Percentiles rank a stretch among this genome's conserved stretches.
These are phyloP conservation scores for Pentamera pediparva DNA, from an alignment of 53 echinoderm and acorn worm species.

Conservation along the genomic window DNA sequence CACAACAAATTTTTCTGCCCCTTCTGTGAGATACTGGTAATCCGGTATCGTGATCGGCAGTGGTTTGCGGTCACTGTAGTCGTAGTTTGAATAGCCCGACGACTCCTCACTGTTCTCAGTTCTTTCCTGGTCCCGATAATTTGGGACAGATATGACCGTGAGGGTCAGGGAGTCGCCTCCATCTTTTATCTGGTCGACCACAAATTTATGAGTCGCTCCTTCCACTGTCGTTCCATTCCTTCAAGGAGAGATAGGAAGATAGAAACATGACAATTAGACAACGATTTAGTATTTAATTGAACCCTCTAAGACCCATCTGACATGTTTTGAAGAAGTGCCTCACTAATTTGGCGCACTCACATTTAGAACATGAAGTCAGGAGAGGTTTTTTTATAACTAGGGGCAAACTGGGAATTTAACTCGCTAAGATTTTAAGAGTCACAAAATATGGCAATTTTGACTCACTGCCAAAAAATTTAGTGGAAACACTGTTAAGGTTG, in stretches of 20 bases:
- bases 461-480: no score
- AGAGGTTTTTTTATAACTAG: no score
- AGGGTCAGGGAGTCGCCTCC: slow-evolving; percentile 84
- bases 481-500: no score
- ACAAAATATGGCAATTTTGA: no score
- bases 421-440: no score
- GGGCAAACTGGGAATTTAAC: no score
- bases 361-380: no score
- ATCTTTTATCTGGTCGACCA: slow-evolving; percentile 94
- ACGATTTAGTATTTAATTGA: no score
- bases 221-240: slow-evolving; percentile 86
- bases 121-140: slow-evolving; percentile 68
- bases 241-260: slow-evolving; percentile 30
- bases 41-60: slow-evolving; percentile 90
- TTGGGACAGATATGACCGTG: slow-evolving; percentile 95
- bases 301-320: no score
- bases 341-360: no score
- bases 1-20: slow-evolving; percentile 92
- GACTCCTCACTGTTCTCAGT: slow-evolving; percentile 89
- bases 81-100: slow-evolving; percentile 89
- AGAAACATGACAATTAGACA: not conserved
- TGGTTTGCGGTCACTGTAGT: slow-evolving; percentile 91
- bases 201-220: slow-evolving; percentile 95
- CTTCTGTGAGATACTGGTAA: slow-evolving; percentile 62
- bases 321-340: no score